Evolutionary conservation across 2,113 vertebrate species (phyloP), one percentile per base, ranked within the genome.

Genomic region (Triplophysa dalaica): DNA sequence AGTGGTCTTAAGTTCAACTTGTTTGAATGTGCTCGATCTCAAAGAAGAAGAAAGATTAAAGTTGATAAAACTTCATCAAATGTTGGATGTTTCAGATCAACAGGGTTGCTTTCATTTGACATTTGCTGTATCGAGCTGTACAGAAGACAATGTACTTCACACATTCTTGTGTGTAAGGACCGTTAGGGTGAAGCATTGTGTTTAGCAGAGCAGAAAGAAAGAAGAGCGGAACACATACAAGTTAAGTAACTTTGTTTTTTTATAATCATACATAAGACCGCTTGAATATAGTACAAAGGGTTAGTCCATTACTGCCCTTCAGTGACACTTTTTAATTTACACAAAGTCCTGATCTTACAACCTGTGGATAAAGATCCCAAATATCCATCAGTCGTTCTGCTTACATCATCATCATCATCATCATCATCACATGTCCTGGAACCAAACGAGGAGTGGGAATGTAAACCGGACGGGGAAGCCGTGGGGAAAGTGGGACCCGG

Each of bases 271-370:
- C 95, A 95, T 95, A 94, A 95, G 95, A 95, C 94, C 94, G 94
- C 94, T 95, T 95, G 94, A 95, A 94, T 96, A 95, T 95, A 95
- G 95, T 95, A 96, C 95, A 96, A 96, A 96, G 95, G 95, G 94
- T 93, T 92, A 92, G 92, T 94, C 90, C 93, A 93, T 92, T 93
- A 94, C 93, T 92, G 82, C 94, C 94, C 94, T 81, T 87, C 86
- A 80, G 87, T 85, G 95, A 95, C 94, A 94, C 33, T 38, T 95
- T 95, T 94, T 94, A 94, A 94, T 95, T 95, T 94, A 95, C 94
- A 95, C 94, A 95, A 96, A 95, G 94, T 95, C 95, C 94, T 94
- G 95, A 93, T 95, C 93, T 95, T 95, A 95, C 94, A 95, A 95
- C 94, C 95, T 95, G 94, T 88, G 86, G 94, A 95, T 94, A 95